A percentile compares a stretch with the other conserved stretches of the same genome.
These are phyloP conservation scores for Aeoliscus strigatus DNA, from an alignment of 2,797 vertebrate genomes.

Conservation along the genomic window DNA sequence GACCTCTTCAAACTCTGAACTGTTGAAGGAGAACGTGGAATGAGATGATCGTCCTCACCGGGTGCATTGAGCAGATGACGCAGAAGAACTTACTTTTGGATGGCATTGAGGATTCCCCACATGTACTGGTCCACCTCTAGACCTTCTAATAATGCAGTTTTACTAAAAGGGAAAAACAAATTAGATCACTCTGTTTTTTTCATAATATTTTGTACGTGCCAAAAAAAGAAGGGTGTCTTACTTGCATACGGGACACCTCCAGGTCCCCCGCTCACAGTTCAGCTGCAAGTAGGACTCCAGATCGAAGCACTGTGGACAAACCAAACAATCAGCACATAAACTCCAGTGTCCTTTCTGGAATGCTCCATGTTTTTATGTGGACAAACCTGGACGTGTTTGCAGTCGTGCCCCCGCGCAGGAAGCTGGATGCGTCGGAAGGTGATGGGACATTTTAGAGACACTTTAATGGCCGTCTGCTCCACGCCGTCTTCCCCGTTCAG, in stretches of 20 bases:
- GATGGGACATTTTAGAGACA: conserved; percentile 97
- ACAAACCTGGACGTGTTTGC: conserved; percentile 95
- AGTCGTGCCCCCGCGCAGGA: conserved; percentile 93
- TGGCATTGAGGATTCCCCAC: conserved; percentile 99
- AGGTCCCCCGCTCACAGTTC: conserved; percentile 97
- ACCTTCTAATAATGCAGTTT: conserved; percentile 95
- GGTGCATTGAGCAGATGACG: not conserved
- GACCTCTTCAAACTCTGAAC: conserved; percentile 98
- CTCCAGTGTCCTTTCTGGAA: too few species aligned
- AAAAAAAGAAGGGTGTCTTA: conserved; percentile 59
- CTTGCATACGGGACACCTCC: conserved; percentile 99
- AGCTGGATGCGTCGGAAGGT: conserved; percentile 97
- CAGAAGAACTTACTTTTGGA: conserved; percentile 85
- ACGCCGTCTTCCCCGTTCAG: conserved; percentile 95
- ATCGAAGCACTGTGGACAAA: conserved; percentile 90
- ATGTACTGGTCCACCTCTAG: conserved; percentile 98
- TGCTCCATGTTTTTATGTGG: not conserved
- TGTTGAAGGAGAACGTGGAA: conserved; percentile 43
- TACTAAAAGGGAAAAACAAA: conserved; percentile 72
- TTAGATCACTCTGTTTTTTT: too few species aligned
- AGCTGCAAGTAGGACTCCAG: conserved; percentile 97
- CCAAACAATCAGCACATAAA: conserved; percentile 2
- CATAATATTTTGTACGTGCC: conserved; percentile 1
- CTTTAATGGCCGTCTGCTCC: conserved; percentile 98
- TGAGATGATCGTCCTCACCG: too few species aligned